phyloP scores from a whole-genome alignment of 2,888 invertebrate species.

The Xylota segnis region DNA sequence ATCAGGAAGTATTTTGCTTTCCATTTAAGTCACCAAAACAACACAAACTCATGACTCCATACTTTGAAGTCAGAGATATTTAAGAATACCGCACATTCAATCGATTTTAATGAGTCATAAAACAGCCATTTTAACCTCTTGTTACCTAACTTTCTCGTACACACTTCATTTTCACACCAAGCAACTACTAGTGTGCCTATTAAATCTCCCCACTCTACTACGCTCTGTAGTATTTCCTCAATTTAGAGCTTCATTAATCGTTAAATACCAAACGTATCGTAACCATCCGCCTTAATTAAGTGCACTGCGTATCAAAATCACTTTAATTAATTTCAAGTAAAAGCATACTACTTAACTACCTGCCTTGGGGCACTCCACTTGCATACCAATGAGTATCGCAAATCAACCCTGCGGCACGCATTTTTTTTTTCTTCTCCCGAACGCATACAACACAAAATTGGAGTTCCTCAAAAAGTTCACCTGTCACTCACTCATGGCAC shows the following conservation, averaged over 20 bases:
- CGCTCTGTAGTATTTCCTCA: conserved; percentile 38
- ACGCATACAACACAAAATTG: conserved; percentile 42
- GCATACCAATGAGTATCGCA: conserved; percentile 32
- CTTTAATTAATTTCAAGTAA: conserved; percentile 43
- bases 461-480: conserved; percentile 54
- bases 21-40: too few relatives aligned
- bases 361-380: conserved; percentile 9
- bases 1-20: too few relatives aligned
- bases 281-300: conserved; percentile 32
- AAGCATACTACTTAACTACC: conserved; percentile 15
- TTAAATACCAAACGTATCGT: not conserved
- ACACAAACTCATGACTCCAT: too few relatives aligned
- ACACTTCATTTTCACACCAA: conserved; percentile 5
- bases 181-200: not conserved
- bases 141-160: conserved; percentile 1
- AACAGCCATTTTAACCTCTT: not conserved
- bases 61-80: too few relatives aligned
- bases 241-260: conserved; percentile 23
- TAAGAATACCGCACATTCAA: not conserved
- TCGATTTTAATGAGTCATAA: conserved; percentile 4
- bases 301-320: conserved; percentile 23
- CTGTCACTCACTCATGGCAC: conserved; percentile 52
- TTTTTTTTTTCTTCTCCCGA: not conserved
- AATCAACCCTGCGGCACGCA: not conserved
- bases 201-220: not conserved